phyloP scores from a whole-genome alignment of 2,797 vertebrate genomes.

The Fistularia tabacaria region DNA sequence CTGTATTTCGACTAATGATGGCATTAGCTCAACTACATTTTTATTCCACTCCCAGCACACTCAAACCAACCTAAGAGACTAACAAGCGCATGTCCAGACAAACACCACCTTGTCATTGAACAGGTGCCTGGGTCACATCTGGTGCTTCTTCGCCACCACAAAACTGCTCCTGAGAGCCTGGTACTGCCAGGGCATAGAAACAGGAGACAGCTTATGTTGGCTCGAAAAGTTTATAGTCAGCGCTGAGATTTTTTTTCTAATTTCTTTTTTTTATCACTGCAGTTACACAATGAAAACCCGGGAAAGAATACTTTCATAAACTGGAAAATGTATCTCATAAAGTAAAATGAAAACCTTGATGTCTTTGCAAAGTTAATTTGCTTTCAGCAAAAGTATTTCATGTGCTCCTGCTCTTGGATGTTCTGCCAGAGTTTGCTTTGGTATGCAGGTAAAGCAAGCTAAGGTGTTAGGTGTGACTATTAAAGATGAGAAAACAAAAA shows the following conservation, averaged over 20 bases:
- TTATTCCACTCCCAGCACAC: background rate
- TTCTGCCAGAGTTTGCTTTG: constrained; percentile 14
- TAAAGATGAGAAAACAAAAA: constrained; percentile 23
- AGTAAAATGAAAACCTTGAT: constrained; percentile 21
- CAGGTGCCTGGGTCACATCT: constrained; percentile 61
- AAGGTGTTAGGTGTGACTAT: constrained; percentile 36
- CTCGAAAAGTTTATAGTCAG: constrained; percentile 29
- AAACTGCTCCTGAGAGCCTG: constrained; percentile 41
- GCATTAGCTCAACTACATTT: background rate
- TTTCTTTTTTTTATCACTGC: constrained; percentile 14
- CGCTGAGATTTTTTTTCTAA: constrained; percentile 14
- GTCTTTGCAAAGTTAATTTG: constrained; percentile 29
- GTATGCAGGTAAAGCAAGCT: constrained; percentile 22
- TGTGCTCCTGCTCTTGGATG: constrained; percentile 23
- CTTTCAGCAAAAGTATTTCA: constrained; percentile 11
- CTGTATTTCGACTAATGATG: constrained; percentile 2
- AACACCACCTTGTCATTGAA: constrained; percentile 8
- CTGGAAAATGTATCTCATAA: constrained; percentile 17
- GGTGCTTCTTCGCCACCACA: constrained; percentile 38
- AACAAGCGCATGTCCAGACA: background rate
- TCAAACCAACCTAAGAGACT: background rate
- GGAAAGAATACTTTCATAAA: constrained; percentile 39
- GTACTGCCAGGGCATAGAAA: constrained; percentile 36
- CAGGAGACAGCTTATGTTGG: constrained; percentile 42
- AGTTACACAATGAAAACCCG: constrained; percentile 23